Percentiles rank a stretch among this genome's conserved stretches.
These are phyloP conservation scores for Bombyx mori DNA, from an alignment of 1,140 invertebrate species.

Conservation along the genomic window ASM3026992v2 NC_085123.1:1607001-1607500, in stretches of 20 bases:
- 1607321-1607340: slow-evolving; percentile 34
- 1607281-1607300: slow-evolving; percentile 41
- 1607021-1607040: too few relatives aligned
- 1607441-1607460: slow-evolving; percentile 30
- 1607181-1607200: too few relatives aligned
- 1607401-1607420: slow-evolving; percentile 57
- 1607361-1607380: slow-evolving; percentile 45
- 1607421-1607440: slow-evolving; percentile 29
- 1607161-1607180: too few relatives aligned
- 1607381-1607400: slow-evolving; percentile 48
- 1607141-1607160: too few relatives aligned
- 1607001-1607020: too few relatives aligned
- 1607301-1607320: slow-evolving; percentile 42
- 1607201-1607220: too few relatives aligned
- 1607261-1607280: slow-evolving; percentile 42
- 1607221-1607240: slow-evolving; percentile 12
- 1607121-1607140: too few relatives aligned
- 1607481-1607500: slow-evolving; percentile 48
- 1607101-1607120: too few relatives aligned
- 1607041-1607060: too few relatives aligned
- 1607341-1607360: slow-evolving; percentile 35
- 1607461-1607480: slow-evolving; percentile 36
- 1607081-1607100: too few relatives aligned
- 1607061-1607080: too few relatives aligned
- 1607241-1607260: slow-evolving; percentile 42